phyloP scores from a whole-genome alignment of 1,140 invertebrate genomes.

The Aphaenogaster floridana region DNA sequence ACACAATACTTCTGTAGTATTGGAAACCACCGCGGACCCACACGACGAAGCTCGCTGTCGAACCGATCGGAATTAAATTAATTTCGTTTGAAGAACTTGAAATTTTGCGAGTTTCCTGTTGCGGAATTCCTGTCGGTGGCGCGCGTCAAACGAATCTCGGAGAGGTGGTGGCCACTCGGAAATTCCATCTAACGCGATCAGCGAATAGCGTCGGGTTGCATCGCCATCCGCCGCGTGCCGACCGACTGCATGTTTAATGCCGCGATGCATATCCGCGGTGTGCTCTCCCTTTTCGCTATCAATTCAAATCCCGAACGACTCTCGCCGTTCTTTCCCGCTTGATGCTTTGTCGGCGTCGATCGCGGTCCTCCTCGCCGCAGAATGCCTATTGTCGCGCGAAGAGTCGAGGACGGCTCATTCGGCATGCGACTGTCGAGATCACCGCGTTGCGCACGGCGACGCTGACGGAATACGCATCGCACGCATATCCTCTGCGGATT shows the following conservation, averaged over 20 bases:
- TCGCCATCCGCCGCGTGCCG: not conserved
- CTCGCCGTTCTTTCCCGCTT: not conserved
- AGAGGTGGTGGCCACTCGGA: slow-evolving; percentile 33
- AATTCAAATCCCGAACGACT: slow-evolving; percentile 51
- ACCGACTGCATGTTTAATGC: slow-evolving; percentile 45
- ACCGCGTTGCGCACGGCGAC: not conserved
- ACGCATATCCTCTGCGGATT: not conserved
- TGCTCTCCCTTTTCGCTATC: slow-evolving; percentile 21
- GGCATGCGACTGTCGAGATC: slow-evolving; percentile 35
- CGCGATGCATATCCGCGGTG: not conserved
- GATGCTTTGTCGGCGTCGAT: slow-evolving; percentile 42
- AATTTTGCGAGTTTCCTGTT: slow-evolving; percentile 28
- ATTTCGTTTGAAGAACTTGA: slow-evolving; percentile 37
- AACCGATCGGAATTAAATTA: slow-evolving; percentile 11
- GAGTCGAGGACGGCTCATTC: slow-evolving; percentile 26
- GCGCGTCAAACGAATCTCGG: slow-evolving; percentile 50
- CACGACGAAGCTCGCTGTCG: not conserved
- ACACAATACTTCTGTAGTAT: not conserved
- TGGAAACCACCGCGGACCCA: not conserved
- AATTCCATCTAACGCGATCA: slow-evolving; percentile 43
- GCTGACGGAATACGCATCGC: slow-evolving; percentile 40
- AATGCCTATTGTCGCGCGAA: slow-evolving; percentile 18
- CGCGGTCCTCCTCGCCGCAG: not conserved
- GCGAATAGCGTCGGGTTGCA: slow-evolving; percentile 14
- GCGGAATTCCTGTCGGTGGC: slow-evolving; percentile 18